Percentiles rank a stretch among this genome's conserved stretches.
Conservation (phyloP, 2,113 vertebrate species). For the Syrmaticus mikado region DNA sequence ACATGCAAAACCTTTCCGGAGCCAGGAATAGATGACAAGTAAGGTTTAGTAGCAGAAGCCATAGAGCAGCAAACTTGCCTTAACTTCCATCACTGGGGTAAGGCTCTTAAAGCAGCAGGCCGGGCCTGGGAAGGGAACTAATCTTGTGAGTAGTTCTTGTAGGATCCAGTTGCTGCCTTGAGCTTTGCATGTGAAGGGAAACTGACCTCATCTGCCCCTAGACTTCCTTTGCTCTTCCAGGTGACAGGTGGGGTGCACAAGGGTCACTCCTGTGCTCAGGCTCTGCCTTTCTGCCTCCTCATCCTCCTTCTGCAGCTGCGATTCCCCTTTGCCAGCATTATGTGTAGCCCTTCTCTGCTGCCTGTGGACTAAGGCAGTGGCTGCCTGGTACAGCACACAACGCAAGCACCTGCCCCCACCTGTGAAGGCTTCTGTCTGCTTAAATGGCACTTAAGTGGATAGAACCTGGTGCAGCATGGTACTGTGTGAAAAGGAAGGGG, state of each 20-base stretch:
- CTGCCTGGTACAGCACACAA: background rate
- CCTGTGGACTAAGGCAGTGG: fast-evolving
- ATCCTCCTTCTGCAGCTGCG: too few relatives aligned
- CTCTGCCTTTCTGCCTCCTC: background rate
- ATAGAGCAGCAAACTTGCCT: background rate
- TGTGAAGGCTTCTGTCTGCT: background rate
- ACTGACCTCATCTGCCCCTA: background rate
- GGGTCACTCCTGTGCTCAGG: background rate
- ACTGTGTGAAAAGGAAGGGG: background rate
- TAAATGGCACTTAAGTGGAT: background rate
- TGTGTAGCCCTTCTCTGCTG: background rate
- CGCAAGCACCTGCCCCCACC: background rate
- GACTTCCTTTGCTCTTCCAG: background rate
- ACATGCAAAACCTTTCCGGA: background rate
- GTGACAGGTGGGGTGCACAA: too few relatives aligned
- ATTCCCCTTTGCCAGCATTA: fast-evolving
- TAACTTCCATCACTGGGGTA: background rate
- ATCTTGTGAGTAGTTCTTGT: background rate
- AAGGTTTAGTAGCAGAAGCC: background rate
- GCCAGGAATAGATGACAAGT: background rate
- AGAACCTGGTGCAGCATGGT: background rate
- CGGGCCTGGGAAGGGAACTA: background rate
- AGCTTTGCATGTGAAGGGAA: background rate
- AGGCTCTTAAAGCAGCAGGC: background rate
- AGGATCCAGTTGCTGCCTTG: background rate